A percentile compares a stretch with the other conserved stretches of the same genome.
Conservation (phyloP, 1,140 invertebrate genomes). For the Drosophila littoralis region DNA sequence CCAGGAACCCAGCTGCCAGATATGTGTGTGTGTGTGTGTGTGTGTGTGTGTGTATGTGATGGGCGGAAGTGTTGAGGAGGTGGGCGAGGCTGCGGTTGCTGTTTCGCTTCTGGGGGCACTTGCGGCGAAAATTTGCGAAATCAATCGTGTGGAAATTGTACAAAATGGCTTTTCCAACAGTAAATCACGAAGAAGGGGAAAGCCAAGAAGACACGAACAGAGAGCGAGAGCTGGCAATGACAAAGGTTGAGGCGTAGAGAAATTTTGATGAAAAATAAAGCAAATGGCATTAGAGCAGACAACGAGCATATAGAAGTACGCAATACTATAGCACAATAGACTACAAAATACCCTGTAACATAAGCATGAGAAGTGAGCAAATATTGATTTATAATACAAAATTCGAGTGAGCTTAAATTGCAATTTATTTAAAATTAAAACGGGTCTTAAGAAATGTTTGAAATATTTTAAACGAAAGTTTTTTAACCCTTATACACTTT, state of each 20-base stretch:
- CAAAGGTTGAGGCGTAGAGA: slow-evolving; percentile 29
- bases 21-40: neutral
- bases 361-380: neutral
- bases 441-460: too few species aligned
- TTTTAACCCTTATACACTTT: too few species aligned
- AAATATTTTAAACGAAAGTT: too few species aligned
- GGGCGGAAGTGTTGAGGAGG: neutral
- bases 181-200: slow-evolving; percentile 55
- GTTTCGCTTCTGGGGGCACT: slow-evolving; percentile 51
- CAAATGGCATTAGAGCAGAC: slow-evolving; percentile 18
- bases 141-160: slow-evolving; percentile 82
- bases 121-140: slow-evolving; percentile 80
- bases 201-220: slow-evolving; percentile 17
- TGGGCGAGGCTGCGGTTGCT: slow-evolving; percentile 13
- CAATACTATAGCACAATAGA: too few species aligned
- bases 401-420: neutral
- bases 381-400: neutral
- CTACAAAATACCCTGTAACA: slow-evolving; percentile 1
- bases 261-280: slow-evolving; percentile 38
- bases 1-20: neutral
- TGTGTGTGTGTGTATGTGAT: slow-evolving; percentile 10
- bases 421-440: too few species aligned
- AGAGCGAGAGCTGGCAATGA: slow-evolving; percentile 39
- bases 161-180: slow-evolving; percentile 76
- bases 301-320: too few species aligned